These are phyloP conservation scores for Actenoides lindsayi DNA, from an alignment of 2,113 vertebrate genomes.

Conservation along the genomic window DNA sequence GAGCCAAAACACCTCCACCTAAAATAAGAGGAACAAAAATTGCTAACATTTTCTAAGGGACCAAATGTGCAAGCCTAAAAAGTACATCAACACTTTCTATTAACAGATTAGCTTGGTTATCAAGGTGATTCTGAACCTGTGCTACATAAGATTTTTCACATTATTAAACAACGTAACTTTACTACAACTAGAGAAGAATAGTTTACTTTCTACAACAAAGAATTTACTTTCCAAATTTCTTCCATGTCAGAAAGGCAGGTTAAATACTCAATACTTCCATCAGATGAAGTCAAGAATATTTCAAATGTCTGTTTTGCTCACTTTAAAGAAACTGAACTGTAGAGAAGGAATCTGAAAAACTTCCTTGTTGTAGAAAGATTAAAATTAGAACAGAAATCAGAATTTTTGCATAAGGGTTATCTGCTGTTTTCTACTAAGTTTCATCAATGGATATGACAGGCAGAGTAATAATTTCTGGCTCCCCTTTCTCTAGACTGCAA, in stretches of 20 bases:
- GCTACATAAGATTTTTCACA: neutral
- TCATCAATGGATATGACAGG: neutral
- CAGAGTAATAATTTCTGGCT: neutral
- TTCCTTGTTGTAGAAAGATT: neutral
- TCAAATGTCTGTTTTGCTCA: neutral
- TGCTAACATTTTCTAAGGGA: neutral
- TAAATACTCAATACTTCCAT: neutral
- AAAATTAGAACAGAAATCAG: neutral
- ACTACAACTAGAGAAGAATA: neutral
- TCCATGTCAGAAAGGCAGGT: neutral
- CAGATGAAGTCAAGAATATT: neutral
- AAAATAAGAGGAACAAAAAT: neutral
- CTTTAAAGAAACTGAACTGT: neutral
- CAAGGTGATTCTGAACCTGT: neutral
- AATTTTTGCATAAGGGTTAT: neutral
- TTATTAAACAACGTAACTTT: neutral
- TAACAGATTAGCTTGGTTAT: neutral
- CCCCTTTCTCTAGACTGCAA: neutral
- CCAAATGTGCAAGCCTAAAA: neutral
- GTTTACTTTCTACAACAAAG: neutral
- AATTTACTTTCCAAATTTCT: neutral
- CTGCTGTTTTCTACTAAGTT: neutral
- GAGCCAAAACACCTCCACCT: conserved; percentile 95
- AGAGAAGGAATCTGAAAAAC: neutral
- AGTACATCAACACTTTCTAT: neutral